Percentiles rank a stretch among this genome's conserved stretches.
Evolutionary conservation across 2,888 invertebrate genomes (phyloP).

Genomic region (Hecatera dysodea): DNA sequence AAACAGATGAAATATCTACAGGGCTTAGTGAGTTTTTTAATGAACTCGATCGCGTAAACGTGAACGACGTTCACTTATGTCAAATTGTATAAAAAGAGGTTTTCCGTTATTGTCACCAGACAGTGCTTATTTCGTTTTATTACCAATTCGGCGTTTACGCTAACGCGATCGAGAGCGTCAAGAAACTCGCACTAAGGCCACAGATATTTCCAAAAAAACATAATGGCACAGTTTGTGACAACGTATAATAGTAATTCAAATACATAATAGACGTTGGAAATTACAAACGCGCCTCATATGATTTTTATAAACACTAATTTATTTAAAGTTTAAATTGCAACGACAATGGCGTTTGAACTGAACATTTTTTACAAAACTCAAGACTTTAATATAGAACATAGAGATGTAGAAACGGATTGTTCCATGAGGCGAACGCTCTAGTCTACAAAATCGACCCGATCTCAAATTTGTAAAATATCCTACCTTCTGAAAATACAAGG

Average conservation of each 20-base stretch:
- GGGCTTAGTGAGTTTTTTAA: too few species aligned
- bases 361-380: background rate
- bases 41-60: too few species aligned
- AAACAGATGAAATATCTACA: background rate
- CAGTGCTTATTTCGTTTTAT: too few species aligned
- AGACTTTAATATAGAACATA: background rate
- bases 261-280: background rate
- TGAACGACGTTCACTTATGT: too few species aligned
- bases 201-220: conserved; percentile 15
- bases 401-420: conserved; percentile 3
- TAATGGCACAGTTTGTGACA: too few species aligned
- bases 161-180: too few species aligned
- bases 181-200: too few species aligned
- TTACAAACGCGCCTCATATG: background rate
- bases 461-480: background rate
- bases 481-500: background rate
- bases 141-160: too few species aligned
- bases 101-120: too few species aligned
- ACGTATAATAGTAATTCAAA: too few species aligned
- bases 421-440: conserved; percentile 3
- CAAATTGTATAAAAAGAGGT: too few species aligned
- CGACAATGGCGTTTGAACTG: background rate
- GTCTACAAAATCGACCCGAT: background rate
- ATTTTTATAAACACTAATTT: background rate
- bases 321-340: too few species aligned